These are phyloP conservation scores for Candoia aspera DNA, from an alignment of 2,113 vertebrate species.

Conservation along the genomic window DNA sequence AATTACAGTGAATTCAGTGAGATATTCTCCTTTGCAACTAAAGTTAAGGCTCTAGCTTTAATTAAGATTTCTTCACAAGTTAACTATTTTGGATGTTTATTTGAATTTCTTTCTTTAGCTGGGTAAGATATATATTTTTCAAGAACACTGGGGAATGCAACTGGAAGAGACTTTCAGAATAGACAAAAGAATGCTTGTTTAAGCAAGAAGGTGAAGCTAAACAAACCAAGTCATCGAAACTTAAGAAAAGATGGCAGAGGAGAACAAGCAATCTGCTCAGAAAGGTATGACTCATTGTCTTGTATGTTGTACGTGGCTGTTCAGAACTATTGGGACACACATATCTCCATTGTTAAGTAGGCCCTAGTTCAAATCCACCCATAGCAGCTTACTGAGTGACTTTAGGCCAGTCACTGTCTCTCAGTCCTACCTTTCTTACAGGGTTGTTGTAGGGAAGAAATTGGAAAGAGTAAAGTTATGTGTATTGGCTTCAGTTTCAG, in stretches of 20 bases:
- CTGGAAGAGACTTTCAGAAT: neutral
- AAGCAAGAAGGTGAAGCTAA: constrained; percentile 49
- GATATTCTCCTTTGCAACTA: neutral
- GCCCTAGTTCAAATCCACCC: too few species aligned
- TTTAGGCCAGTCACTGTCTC: too few species aligned
- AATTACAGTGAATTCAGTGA: neutral
- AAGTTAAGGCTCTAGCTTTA: neutral
- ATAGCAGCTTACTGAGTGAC: too few species aligned
- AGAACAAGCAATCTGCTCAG: neutral
- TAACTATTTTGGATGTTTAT: constrained; percentile 29
- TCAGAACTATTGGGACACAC: neutral
- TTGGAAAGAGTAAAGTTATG: too few species aligned
- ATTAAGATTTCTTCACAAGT: neutral
- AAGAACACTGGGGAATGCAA: constrained; percentile 47
- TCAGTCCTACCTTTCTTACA: too few species aligned
- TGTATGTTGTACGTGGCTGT: neutral
- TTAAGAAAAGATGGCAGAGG: constrained; percentile 60
- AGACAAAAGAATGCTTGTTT: constrained; percentile 5
- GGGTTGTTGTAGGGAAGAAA: too few species aligned
- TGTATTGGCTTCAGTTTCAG: too few species aligned
- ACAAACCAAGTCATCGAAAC: neutral
- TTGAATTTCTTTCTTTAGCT: constrained; percentile 37
- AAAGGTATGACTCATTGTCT: constrained; percentile 57
- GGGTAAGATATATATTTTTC: constrained; percentile 15
- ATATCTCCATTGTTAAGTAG: too few species aligned